Conservation (phyloP, 2,113 vertebrate genomes). For the Xenotilapia leptura region DNA sequence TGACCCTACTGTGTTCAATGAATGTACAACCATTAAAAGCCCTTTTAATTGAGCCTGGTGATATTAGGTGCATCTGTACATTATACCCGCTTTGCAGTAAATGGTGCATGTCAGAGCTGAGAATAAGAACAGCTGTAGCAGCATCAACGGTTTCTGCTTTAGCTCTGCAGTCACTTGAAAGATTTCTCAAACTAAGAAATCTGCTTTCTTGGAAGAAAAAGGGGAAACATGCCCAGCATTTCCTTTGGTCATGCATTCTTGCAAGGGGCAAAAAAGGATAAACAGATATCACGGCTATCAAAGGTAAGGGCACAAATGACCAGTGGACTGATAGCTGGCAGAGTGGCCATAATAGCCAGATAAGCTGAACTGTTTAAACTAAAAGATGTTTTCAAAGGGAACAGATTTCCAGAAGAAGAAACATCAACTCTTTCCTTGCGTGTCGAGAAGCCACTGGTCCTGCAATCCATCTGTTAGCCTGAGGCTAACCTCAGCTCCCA, state of each 20-base stretch:
- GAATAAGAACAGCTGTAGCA: constrained; percentile 47
- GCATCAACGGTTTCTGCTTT: background rate
- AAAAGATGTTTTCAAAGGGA: background rate
- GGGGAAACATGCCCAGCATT: constrained; percentile 3
- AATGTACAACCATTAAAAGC: constrained; percentile 20
- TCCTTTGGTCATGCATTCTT: constrained; percentile 36
- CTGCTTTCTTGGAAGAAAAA: background rate
- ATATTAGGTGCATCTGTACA: constrained; percentile 6
- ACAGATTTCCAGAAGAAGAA: background rate
- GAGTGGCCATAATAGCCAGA: background rate
- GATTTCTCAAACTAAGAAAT: constrained; percentile 5
- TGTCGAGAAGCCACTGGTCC: constrained; percentile 30
- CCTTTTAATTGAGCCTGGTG: constrained; percentile 40
- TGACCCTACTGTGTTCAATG: constrained; percentile 2
- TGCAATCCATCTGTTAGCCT: constrained; percentile 40
- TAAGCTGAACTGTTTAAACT: constrained; percentile 1
- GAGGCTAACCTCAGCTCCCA: constrained; percentile 34
- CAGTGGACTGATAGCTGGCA: background rate
- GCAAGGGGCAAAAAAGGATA: constrained; percentile 33
- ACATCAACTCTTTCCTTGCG: background rate
- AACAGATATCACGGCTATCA: constrained; percentile 31
- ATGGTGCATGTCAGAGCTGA: constrained; percentile 30
- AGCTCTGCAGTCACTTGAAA: background rate
- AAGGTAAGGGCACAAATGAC: constrained; percentile 29
- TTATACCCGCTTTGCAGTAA: constrained; percentile 42